These are phyloP conservation scores for Chunga burmeisteri DNA, from an alignment of 2,113 vertebrate species.

Conservation along the genomic window DNA sequence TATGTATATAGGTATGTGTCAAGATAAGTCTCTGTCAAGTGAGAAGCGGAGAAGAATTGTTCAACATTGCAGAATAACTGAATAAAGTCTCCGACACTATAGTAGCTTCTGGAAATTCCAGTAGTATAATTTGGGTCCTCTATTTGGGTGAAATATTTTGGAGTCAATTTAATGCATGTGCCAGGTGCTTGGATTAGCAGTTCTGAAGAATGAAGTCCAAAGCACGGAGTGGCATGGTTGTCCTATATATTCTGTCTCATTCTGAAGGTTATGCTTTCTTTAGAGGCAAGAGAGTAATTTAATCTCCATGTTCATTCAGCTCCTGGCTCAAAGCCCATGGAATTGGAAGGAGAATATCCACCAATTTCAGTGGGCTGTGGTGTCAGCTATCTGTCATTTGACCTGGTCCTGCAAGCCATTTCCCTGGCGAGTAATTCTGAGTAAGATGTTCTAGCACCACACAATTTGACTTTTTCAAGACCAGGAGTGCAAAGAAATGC, in stretches of 20 bases:
- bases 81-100: constrained; percentile 30
- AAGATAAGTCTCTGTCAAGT: constrained; percentile 51
- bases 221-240: background rate
- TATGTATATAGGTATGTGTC: constrained; percentile 60
- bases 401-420: background rate
- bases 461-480: background rate
- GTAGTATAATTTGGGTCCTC: constrained; percentile 24
- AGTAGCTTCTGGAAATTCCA: constrained; percentile 55
- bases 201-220: constrained; percentile 36
- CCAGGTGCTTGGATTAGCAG: constrained; percentile 45
- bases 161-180: constrained; percentile 58
- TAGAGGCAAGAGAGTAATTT: constrained; percentile 25
- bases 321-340: background rate
- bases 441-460: background rate
- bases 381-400: constrained; percentile 1
- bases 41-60: constrained; percentile 56
- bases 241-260: constrained; percentile 23
- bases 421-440: background rate
- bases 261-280: constrained; percentile 32
- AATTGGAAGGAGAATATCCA: background rate
- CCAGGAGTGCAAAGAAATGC: background rate
- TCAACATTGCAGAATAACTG: constrained; percentile 66
- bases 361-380: background rate
- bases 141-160: constrained; percentile 46
- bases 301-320: constrained; percentile 4